Conservation (phyloP, 2,113 vertebrate species). For the Leptobrachium ailaonicum region DNA sequence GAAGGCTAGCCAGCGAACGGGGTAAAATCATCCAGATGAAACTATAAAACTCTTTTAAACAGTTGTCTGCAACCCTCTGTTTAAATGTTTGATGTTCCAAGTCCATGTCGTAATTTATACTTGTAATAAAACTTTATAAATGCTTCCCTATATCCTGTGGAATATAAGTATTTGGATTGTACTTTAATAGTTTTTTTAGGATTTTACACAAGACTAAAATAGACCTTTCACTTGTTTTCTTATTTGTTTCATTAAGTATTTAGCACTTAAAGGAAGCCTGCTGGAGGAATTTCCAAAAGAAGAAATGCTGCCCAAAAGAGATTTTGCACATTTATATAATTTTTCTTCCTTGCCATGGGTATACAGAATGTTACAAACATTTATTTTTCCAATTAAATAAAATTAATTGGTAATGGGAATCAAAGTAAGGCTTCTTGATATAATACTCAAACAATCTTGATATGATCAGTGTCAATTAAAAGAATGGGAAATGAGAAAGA, state of each 20-base stretch:
- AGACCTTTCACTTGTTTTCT: conserved; percentile 1
- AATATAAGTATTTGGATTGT: background rate
- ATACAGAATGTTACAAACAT: too few relatives aligned
- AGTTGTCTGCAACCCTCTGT: background rate
- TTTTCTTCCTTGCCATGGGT: too few relatives aligned
- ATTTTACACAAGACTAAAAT: background rate
- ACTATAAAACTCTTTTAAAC: conserved; percentile 3
- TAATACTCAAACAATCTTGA: too few relatives aligned
- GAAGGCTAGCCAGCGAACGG: too few relatives aligned
- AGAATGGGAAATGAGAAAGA: too few relatives aligned
- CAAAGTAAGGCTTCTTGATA: too few relatives aligned
- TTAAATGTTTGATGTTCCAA: conserved; percentile 14
- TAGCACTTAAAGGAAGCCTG: background rate
- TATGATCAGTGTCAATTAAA: too few relatives aligned
- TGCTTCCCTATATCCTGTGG: conserved; percentile 9
- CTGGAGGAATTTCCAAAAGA: too few relatives aligned
- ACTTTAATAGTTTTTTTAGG: background rate
- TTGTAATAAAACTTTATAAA: conserved; percentile 23
- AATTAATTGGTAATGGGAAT: too few relatives aligned
- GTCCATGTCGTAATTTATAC: conserved; percentile 22
- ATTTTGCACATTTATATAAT: too few relatives aligned
- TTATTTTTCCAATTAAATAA: too few relatives aligned
- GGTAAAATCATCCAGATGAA: background rate
- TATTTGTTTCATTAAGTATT: background rate
- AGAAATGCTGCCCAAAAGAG: too few relatives aligned